Evolutionary conservation across 2,113 vertebrate genomes (phyloP), one percentile per base, ranked within the genome.

Genomic region (Abramis brama): DNA sequence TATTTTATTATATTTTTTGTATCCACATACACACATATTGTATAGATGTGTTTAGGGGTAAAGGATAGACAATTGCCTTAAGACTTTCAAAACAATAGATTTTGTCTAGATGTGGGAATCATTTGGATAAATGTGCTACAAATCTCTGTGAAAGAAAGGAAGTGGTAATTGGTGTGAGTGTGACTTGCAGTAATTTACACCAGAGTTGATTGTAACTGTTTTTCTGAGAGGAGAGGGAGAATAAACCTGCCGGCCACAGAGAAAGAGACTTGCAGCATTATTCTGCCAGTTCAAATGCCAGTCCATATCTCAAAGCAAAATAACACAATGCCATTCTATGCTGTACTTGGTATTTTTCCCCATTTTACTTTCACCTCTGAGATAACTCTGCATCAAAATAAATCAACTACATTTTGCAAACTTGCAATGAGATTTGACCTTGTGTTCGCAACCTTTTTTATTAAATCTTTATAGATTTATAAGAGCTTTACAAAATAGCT

Each of bases 261-360:
- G 77, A 79, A 60, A 60, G 47, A 83, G 43, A 82, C 62, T 47
- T 15, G 12, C 12, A 71, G 79, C 39, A 33, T 70, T 82, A 68
- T 70, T 82, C 43, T 70, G 79, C 45, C 47, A 73, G 25, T 57
- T 71, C 50, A 83, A 83, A 83, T 83, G 81, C 50, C 81, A 83
- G 64, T 73, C 45, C 64, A 83, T 73, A 73, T 71, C 66, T 83
- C 33, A 33, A 52, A 83, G 50, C 23, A 23, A 64, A 82, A 82
- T 21, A 82, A 62, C n/a, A 85, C 39, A 86, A 76, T 52, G 70
- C n/a, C 52, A 43, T 80, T 82, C 68, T 64, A 23, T 83, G 66
- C 81, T 25, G 30, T 19, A 43, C 6, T 82, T 55, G 81, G 17
- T 57, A 81, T 81, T 75, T 75, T 57, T 86, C 7, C 23, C 7